Evolutionary conservation across 2,113 vertebrate species (phyloP), one percentile per base, ranked within the genome.

Genomic region (Ellobius talpinus): DNA sequence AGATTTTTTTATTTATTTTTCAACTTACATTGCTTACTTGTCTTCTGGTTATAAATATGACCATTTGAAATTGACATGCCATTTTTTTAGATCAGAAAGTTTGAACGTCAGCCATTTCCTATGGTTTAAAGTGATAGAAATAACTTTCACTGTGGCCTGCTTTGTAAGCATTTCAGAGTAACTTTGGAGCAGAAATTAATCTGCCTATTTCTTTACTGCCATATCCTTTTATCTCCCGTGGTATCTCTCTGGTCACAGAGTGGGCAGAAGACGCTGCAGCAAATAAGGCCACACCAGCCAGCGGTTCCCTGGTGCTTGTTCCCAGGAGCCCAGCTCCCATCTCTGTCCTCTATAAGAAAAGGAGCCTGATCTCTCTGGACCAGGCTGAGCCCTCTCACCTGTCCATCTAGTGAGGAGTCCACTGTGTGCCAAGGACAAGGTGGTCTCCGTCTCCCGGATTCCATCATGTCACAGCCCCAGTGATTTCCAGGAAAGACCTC

Each of bases 311-410:
- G 6, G 36, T 19, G 5, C 58, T n/a, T 36, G 2, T 33, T 42
- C 66, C 5, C 8, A 23, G 36, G 73, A 14, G 12, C 24, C 47
- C 5, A 3, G 70, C 4, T 66, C 5, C 42, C 26, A 0, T 39
- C 42, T 89, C 73, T 66, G 33, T 36, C 65, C 39, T 36, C 52
- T 39, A 0, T 13, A 31, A 76, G 78, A 61, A 36, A 91, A 45
- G 29, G 45, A 68, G 26, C 42, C 1, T 1, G 11, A 6, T 29
- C 47, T 85, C 65, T 9, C 70, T 47, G 47, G 45, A 55, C 65
- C 36, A 2, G 5, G 36, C 26, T 0, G 33, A 81, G 74, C 5
- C 2, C n/a, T 21, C 0, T 3, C 7, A 0, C 2, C 72, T 5
- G 1, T 19, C 61, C 33, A 0, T 29, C 29, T 11, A 52, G 13